These are phyloP conservation scores for Meriones unguiculatus DNA, from an alignment of 2,113 vertebrate species.

Conservation along the genomic window DNA sequence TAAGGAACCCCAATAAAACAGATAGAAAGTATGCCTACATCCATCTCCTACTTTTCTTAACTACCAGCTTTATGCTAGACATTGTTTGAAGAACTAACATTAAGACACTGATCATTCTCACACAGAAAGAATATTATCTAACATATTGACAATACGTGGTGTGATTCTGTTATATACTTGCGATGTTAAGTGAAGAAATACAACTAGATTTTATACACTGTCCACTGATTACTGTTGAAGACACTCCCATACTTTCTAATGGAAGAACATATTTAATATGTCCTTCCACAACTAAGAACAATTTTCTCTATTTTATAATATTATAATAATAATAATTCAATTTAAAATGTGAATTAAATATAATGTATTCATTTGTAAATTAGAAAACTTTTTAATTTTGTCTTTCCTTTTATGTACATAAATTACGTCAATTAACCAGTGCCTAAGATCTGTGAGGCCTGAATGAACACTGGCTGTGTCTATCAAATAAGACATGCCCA, in stretches of 20 bases:
- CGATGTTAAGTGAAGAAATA: background rate
- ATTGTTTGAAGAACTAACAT: conserved; percentile 7
- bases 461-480: background rate
- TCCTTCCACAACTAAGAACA: background rate
- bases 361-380: conserved; percentile 2
- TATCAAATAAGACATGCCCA: background rate
- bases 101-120: background rate
- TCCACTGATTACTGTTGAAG: conserved; percentile 3
- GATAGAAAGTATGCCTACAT: too few relatives aligned
- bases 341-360: background rate
- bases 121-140: background rate
- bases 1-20: too few relatives aligned
- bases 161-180: background rate
- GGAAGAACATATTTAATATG: background rate
- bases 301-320: conserved; percentile 13
- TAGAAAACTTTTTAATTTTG: background rate
- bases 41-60: background rate
- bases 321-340: background rate
- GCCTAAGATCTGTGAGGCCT: background rate
- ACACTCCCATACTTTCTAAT: background rate
- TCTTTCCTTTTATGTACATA: conserved; percentile 47
- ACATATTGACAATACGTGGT: background rate
- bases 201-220: background rate
- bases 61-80: background rate
- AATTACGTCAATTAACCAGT: conserved; percentile 19